Percentiles rank a stretch among this genome's conserved stretches.
Evolutionary conservation across 2,113 vertebrate genomes (phyloP).

Genomic region (Lampris megalopsis): DNA sequence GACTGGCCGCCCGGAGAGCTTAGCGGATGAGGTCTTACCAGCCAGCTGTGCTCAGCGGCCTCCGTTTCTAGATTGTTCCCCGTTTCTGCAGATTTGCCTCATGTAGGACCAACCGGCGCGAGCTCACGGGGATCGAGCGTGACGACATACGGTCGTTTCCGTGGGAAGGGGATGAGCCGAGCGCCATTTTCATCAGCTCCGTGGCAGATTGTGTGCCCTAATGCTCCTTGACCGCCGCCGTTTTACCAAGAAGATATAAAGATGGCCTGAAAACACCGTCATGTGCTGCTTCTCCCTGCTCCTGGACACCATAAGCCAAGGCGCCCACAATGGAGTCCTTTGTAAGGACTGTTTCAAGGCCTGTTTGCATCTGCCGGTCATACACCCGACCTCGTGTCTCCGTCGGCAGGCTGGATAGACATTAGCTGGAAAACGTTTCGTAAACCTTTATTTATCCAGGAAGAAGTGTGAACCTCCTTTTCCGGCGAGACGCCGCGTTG

Average conservation of each 20-base stretch:
- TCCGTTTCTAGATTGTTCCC: slow-evolving; percentile 29
- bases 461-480: no score
- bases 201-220: slow-evolving; percentile 31
- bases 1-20: slow-evolving; percentile 9
- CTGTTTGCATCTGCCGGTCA: slow-evolving; percentile 50
- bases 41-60: slow-evolving; percentile 21
- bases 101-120: not conserved
- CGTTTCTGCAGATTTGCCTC: not conserved
- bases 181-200: slow-evolving; percentile 39
- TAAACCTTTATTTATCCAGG: not conserved
- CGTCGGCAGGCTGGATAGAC: slow-evolving; percentile 24
- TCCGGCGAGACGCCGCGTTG: not conserved
- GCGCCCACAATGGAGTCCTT: slow-evolving; percentile 53
- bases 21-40: slow-evolving; percentile 11
- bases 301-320: slow-evolving; percentile 42
- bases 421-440: slow-evolving; percentile 15
- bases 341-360: slow-evolving; percentile 41
- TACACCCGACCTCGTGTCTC: slow-evolving; percentile 62
- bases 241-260: slow-evolving; percentile 32
- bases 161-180: slow-evolving; percentile 14
- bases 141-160: not conserved
- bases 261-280: slow-evolving; percentile 41
- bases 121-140: slow-evolving; percentile 18
- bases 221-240: slow-evolving; percentile 12
- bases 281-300: slow-evolving; percentile 57